phyloP scores from a whole-genome alignment of 2,888 invertebrate species.

The Ferdinandea cuprea region DNA sequence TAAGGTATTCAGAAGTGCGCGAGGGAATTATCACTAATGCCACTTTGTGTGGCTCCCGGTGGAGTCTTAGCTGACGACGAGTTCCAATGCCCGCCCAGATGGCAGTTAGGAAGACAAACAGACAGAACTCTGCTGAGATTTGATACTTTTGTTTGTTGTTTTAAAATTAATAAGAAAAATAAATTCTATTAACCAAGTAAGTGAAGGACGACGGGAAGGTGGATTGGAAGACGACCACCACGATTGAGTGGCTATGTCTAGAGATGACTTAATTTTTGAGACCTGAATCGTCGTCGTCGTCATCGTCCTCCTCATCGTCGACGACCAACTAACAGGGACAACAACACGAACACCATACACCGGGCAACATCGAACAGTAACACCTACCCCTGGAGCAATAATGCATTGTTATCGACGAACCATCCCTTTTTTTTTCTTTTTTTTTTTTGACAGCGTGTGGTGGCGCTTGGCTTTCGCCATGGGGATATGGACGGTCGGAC shows the following conservation, averaged over 20 bases:
- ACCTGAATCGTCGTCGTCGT: background rate
- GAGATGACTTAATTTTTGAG: slow-evolving; percentile 42
- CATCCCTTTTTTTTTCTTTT: background rate
- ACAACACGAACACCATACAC: slow-evolving; percentile 38
- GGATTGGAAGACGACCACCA: too few relatives aligned
- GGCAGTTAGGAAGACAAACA: slow-evolving; percentile 16
- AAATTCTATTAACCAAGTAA: background rate
- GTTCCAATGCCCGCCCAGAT: background rate
- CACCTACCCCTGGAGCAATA: slow-evolving; percentile 54
- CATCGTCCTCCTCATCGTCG: slow-evolving; percentile 2
- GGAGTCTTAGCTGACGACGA: slow-evolving; percentile 8
- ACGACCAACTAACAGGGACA: slow-evolving; percentile 24
- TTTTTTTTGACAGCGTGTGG: slow-evolving; percentile 3
- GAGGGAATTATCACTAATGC: slow-evolving; percentile 44
- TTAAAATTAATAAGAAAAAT: background rate
- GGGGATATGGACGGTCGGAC: slow-evolving; percentile 21
- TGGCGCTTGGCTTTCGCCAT: background rate
- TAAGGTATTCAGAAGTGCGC: slow-evolving; percentile 60
- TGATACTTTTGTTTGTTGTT: background rate
- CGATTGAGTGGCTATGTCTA: background rate
- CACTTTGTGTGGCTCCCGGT: slow-evolving; percentile 23
- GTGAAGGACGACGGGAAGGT: background rate
- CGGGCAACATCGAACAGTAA: slow-evolving; percentile 27
- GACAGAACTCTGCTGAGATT: background rate
- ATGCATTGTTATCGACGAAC: too few relatives aligned